Conservation (phyloP, 2,797 vertebrate genomes). For the Poecile montanus region DNA sequence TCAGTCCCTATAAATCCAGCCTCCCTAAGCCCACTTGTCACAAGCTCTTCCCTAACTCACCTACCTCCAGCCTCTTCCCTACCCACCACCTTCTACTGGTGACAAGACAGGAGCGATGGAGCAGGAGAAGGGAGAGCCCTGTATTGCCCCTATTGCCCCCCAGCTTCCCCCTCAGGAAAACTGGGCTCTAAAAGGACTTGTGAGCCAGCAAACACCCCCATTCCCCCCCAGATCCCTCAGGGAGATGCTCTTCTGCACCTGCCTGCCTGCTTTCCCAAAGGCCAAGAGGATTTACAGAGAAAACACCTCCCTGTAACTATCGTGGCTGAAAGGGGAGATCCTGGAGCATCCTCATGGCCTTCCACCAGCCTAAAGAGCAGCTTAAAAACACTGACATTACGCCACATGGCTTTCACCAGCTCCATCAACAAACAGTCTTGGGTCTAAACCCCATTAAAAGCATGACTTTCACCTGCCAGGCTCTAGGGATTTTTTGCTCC, state of each 20-base stretch:
- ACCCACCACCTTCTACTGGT: not conserved
- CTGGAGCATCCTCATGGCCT: not conserved
- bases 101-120: not conserved
- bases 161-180: not conserved
- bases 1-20: slow-evolving; percentile 31
- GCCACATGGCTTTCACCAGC: not conserved
- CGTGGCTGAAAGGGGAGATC: not conserved
- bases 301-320: not conserved
- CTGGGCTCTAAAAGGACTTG: not conserved
- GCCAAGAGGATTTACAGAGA: not conserved
- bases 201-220: not conserved
- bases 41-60: not conserved
- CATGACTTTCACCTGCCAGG: not conserved
- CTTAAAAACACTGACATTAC: not conserved
- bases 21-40: not conserved
- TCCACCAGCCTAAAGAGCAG: not conserved
- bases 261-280: not conserved
- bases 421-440: accelerated
- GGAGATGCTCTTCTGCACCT: not conserved
- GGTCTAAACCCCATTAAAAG: not conserved
- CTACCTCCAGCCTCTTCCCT: not conserved
- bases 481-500: not conserved
- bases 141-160: accelerated
- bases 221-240: not conserved
- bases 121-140: not conserved